phyloP scores from a whole-genome alignment of 2,888 invertebrate genomes.

The Nomada lathburiana region DNA sequence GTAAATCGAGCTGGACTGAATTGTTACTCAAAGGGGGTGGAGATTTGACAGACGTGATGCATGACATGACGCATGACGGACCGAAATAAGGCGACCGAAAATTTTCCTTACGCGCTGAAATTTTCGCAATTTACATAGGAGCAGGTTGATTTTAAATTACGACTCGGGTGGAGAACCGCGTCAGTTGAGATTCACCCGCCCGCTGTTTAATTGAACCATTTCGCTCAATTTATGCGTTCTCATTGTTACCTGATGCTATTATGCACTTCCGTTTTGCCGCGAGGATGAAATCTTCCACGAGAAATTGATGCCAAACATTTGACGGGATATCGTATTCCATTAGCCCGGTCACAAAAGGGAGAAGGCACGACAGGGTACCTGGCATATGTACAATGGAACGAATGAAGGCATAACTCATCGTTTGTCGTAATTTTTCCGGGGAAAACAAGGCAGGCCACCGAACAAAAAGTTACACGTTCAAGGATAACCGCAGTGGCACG shows the following conservation, averaged over 20 bases:
- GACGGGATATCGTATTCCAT: background rate
- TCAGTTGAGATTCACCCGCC: too few relatives aligned
- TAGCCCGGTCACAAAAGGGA: background rate
- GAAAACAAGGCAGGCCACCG: background rate
- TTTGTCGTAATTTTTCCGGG: constrained; percentile 27
- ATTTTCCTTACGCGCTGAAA: too few relatives aligned
- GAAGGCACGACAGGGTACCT: background rate
- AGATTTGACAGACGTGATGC: constrained; percentile 76
- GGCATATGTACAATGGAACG: background rate
- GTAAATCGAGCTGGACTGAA: constrained; percentile 73
- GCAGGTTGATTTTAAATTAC: too few relatives aligned
- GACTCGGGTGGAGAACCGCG: too few relatives aligned
- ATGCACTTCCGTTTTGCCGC: too few relatives aligned
- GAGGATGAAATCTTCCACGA: background rate
- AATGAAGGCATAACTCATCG: constrained; percentile 32
- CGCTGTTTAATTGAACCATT: too few relatives aligned
- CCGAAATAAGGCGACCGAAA: background rate
- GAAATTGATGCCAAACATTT: background rate
- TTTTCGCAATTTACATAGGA: too few relatives aligned
- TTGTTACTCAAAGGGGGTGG: constrained; percentile 80
- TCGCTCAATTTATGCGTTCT: too few relatives aligned
- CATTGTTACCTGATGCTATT: too few relatives aligned
- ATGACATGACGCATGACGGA: too few relatives aligned
- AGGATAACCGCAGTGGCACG: constrained; percentile 44
- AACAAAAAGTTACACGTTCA: constrained; percentile 14